Evolutionary conservation across 1,140 invertebrate species (phyloP), one percentile per base, ranked within the genome.

Genomic region (Whitmania pigra): DNA sequence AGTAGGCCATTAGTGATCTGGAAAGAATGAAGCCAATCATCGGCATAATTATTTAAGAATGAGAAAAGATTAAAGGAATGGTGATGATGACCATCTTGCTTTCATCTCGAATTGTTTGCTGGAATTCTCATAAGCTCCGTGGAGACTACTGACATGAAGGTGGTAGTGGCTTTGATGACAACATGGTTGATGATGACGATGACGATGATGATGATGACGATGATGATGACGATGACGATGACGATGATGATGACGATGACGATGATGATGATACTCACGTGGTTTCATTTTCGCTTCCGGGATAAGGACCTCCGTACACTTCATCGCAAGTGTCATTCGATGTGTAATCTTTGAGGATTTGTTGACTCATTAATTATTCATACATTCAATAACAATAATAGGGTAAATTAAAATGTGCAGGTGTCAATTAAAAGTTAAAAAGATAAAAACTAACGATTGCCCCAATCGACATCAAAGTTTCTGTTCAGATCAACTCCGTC

Each of bases 401-500:
- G 1, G 60, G 18, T 20, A 20, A 63, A 25, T 63, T 63, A 2
- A 25, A 31, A 63, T 20, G 11, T 15, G 60, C 9, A 27, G 22
- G 20, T 63, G 31, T 49, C 43, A 7, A 4, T 49, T 49, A 49
- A 49, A 49, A 11, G 55, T 57, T n/a, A 5, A 55, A 54, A 72
- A 66, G 53, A 63, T n/a, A 31, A 22, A 25, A 36, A 69, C 66
- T 71, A 72, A 72, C 29, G 53, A 49, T 18, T 57, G 40, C 73
- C 55, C 71, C 71, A 73, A 20, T 72, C 53, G 72, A 73, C 72
- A 20, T 72, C 69, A 69, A 73, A 73, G 69, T 73, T 73, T 6
- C 72, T 27, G 69, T 73, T 73, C 13, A 72, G 25, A 31, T 73
- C 72, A 27, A 49, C 67, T 57, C 72, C 72, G 31, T 18, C 31